Base-by-base conservation (phyloP, 2,113 vertebrate species). In the Lates calcarifer region DNA sequence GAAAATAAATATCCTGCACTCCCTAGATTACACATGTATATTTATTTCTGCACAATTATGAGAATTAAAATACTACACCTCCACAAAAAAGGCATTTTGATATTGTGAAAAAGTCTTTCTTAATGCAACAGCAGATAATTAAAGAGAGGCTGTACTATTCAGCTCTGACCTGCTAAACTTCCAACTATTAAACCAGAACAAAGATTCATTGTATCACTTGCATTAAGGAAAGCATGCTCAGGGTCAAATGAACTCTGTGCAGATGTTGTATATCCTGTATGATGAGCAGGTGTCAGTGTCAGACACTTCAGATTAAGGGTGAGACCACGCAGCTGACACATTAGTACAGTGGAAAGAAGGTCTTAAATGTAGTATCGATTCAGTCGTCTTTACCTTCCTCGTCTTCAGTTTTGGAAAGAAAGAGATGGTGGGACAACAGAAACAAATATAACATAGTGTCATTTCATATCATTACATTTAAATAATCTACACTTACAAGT, bases 381-480 rank as follows among this genome's bases (percentile, higher is more conserved):
- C 75, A 71, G 57, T 84, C 18, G 81, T 93, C 79, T 90, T 98
- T 97, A 98, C 97, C 97, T 97, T 97, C 97, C 91, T 96, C 97
- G 31, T 98, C 97, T 93, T 97, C 95, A 94, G 93, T 90, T 95
- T 85, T 82, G 90, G 67, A 84, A 79, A 90, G 83, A 69, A 70
- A 31, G 61, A 35, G 79, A 73, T 28, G 31, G 13, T 22, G 74
- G 82, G 66, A 89, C 22, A 86, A 85, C 53, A 81, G 51, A 87
- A 64, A 79, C 31, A 87, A 39, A 81, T 13, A 69, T 1, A 26
- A 56, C 39, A 83, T n/a, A 2, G 4, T 0, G 26, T 73, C 13
- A 62, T 49, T 78, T 74, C 12, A 66, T 56, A 18, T 71, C 10
- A 29, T 53, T 29, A 43, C 35, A 71, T 26, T 33, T 29, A 61